Evolutionary conservation across 2,888 invertebrate genomes (phyloP).

Genomic region (Acronicta psi): DNA sequence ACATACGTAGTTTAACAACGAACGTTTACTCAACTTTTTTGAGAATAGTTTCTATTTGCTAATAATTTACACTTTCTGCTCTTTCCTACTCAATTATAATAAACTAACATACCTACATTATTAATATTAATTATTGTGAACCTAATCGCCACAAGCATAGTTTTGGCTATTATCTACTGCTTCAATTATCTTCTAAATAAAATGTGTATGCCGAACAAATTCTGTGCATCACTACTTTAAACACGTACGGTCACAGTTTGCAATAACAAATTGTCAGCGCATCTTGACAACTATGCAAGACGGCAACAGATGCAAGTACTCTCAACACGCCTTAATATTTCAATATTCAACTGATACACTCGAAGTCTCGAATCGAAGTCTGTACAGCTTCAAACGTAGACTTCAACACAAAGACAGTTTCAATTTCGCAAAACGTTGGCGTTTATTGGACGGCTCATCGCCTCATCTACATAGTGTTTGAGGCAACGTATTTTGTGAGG

Average conservation of each 20-base stretch:
- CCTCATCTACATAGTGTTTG: slow-evolving; percentile 15
- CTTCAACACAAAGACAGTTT: slow-evolving; percentile 40
- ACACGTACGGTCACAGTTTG: slow-evolving; percentile 33
- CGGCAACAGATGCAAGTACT: slow-evolving; percentile 31
- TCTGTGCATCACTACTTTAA: slow-evolving; percentile 9
- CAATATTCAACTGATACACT: slow-evolving; percentile 48
- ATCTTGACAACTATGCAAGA: too few species aligned
- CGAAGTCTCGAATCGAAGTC: too few species aligned
- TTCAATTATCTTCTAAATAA: too few species aligned
- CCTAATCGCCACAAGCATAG: too few species aligned
- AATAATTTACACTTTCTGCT: too few species aligned
- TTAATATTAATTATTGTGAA: too few species aligned
- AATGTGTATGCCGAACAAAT: slow-evolving; percentile 5
- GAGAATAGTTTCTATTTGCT: too few species aligned
- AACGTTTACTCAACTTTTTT: too few species aligned
- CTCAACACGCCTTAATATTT: slow-evolving; percentile 42
- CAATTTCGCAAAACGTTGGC: slow-evolving; percentile 31
- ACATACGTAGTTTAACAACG: not conserved
- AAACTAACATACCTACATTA: too few species aligned
- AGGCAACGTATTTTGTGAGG: not conserved
- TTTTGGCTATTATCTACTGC: too few species aligned
- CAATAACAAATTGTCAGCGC: slow-evolving; percentile 30
- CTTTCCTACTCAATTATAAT: too few species aligned
- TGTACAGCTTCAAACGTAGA: slow-evolving; percentile 16
- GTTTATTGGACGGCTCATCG: slow-evolving; percentile 34